A percentile compares a stretch with the other conserved stretches of the same genome.
Evolutionary conservation across 2,797 vertebrate species (phyloP).

Genomic region (Bovichtus variegatus): DNA sequence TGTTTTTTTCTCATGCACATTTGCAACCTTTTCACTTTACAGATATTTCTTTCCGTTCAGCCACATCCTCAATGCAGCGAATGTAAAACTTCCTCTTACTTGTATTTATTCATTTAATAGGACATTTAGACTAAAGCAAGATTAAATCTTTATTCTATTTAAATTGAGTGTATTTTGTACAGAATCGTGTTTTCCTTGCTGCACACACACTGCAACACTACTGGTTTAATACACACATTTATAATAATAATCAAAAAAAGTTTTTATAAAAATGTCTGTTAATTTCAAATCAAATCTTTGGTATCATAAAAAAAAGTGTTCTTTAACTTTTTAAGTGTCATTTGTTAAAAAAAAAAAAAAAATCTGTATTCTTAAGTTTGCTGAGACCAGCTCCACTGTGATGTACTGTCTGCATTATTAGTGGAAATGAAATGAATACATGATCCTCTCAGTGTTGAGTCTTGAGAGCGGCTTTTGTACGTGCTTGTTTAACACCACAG

Average conservation of each 20-base stretch:
- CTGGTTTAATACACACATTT: not conserved
- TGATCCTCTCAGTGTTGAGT: constrained; percentile 27
- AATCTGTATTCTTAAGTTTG: not conserved
- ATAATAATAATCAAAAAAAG: not conserved
- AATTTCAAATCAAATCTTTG: constrained; percentile 33
- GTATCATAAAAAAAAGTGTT: not conserved
- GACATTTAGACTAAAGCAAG: not conserved
- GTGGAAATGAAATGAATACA: constrained; percentile 52
- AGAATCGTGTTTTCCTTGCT: not conserved
- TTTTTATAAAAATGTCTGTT: constrained; percentile 24
- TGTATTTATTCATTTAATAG: constrained; percentile 18
- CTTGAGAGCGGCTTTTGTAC: constrained; percentile 45
- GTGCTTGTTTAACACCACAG: constrained; percentile 47
- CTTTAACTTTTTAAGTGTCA: constrained; percentile 13
- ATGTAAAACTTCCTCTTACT: not conserved
- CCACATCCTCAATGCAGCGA: not conserved
- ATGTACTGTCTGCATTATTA: not conserved
- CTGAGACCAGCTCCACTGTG: not conserved
- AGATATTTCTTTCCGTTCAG: not conserved
- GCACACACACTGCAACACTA: not conserved
- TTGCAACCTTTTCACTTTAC: not conserved
- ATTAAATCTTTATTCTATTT: not conserved
- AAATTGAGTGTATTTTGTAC: not conserved
- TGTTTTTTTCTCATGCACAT: not conserved
- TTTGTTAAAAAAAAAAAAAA: not conserved